Conservation (phyloP, 2,888 invertebrate species). For the Drosophila macrospina region DNA sequence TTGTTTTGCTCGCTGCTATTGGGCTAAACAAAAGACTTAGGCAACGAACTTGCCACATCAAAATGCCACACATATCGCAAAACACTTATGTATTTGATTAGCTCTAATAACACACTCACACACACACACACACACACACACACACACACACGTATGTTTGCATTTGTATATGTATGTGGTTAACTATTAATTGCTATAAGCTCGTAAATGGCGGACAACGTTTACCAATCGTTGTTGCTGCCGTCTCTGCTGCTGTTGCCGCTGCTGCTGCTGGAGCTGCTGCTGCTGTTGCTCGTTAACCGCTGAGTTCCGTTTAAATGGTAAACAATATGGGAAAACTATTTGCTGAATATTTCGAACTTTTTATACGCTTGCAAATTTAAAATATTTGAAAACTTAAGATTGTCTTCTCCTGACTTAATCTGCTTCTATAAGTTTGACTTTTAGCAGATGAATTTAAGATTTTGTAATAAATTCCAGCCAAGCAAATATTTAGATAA, state of each 20-base stretch:
- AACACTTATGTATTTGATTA: constrained; percentile 46
- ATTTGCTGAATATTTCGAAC: not conserved
- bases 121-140: constrained; percentile 20
- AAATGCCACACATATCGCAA: constrained; percentile 66
- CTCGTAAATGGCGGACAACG: constrained; percentile 71
- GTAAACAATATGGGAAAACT: constrained; percentile 36
- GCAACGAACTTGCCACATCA: constrained; percentile 64
- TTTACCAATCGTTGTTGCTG: constrained; percentile 59
- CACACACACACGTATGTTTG: constrained; percentile 20
- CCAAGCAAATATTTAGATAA: too few species aligned
- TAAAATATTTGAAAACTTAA: not conserved
- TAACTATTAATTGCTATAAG: constrained; percentile 68
- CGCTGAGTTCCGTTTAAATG: constrained; percentile 52
- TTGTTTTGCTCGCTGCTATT: constrained; percentile 37
- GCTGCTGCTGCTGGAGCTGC: constrained; percentile 44
- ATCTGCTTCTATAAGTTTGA: too few species aligned
- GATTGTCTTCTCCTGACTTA: too few species aligned
- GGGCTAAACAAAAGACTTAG: constrained; percentile 67
- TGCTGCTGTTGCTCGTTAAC: constrained; percentile 73
- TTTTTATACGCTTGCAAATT: constrained; percentile 28
- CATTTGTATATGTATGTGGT: constrained; percentile 36
- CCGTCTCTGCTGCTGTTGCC: constrained; percentile 15
- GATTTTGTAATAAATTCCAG: too few species aligned
- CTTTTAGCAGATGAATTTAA: too few species aligned
- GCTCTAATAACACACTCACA: constrained; percentile 14